These are phyloP conservation scores for Paraplagusia blochii DNA, from an alignment of 2,113 vertebrate species.

Conservation along the genomic window DNA sequence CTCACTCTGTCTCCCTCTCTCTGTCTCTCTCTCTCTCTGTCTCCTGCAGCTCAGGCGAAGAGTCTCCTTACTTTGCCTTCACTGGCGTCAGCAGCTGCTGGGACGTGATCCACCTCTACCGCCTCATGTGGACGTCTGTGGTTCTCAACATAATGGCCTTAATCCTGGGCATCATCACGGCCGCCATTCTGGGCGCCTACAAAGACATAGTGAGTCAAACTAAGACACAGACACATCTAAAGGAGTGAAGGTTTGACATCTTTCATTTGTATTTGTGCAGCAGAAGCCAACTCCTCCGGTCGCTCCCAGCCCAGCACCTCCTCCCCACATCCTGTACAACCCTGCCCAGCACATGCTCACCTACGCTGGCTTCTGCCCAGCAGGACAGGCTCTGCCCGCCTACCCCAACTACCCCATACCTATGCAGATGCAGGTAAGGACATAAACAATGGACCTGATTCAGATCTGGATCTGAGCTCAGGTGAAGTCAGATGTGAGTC, in stretches of 20 bases:
- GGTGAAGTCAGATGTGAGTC: too few relatives aligned
- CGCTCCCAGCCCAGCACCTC: conserved; percentile 69
- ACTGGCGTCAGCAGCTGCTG: conserved; percentile 83
- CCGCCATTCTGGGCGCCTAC: conserved; percentile 91
- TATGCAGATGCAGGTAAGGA: conserved; percentile 79
- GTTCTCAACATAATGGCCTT: conserved; percentile 83
- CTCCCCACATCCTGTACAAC: conserved; percentile 88
- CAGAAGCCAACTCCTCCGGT: conserved; percentile 79
- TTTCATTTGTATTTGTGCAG: conserved; percentile 12
- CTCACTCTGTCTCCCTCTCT: not conserved
- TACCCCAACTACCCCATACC: conserved; percentile 84
- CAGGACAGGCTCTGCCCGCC: conserved; percentile 75
- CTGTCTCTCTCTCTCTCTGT: too few relatives aligned
- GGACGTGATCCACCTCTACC: conserved; percentile 87
- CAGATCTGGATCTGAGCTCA: too few relatives aligned
- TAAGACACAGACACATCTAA: not conserved
- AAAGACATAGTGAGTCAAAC: conserved; percentile 84
- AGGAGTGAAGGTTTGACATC: not conserved
- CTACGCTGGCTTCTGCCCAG: conserved; percentile 80
- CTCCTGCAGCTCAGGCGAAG: conserved; percentile 72
- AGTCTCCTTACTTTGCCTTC: conserved; percentile 82
- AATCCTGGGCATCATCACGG: conserved; percentile 86
- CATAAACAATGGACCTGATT: not conserved
- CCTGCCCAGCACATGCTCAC: conserved; percentile 87
- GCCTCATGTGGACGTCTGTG: conserved; percentile 87